phyloP scores from a whole-genome alignment of 2,888 invertebrate genomes.

The Drosophila hamatofila region DNA sequence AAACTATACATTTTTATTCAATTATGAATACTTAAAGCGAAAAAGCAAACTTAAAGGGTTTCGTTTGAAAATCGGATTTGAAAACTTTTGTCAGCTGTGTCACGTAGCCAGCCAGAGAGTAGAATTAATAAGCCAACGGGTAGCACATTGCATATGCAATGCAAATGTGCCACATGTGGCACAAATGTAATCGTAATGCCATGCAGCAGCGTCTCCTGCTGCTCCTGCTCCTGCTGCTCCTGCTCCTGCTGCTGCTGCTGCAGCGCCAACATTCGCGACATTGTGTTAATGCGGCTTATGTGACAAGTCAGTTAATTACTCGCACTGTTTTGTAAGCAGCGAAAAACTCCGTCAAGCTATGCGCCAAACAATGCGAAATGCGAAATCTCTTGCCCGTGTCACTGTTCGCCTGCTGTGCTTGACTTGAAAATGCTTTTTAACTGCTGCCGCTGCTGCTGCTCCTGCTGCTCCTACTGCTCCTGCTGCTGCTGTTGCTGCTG shows the following conservation, averaged over 20 bases:
- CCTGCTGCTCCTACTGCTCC: not conserved
- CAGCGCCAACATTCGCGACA: conserved; percentile 69
- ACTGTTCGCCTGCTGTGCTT: conserved; percentile 55
- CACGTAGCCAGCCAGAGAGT: conserved; percentile 34
- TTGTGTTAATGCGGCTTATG: conserved; percentile 81
- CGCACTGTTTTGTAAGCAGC: conserved; percentile 55
- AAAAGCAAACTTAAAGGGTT: not conserved
- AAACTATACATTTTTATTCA: conserved; percentile 50
- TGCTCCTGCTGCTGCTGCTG: not conserved
- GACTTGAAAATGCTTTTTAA: conserved; percentile 73
- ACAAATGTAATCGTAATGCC: conserved; percentile 68
- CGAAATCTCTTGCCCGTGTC: not conserved
- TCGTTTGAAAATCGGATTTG: not conserved
- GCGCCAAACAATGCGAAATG: conserved; percentile 48
- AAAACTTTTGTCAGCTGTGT: conserved; percentile 20
- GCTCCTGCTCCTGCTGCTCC: not conserved
- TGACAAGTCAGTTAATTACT: conserved; percentile 80
- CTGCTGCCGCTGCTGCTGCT: conserved; percentile 32
- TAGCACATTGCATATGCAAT: conserved; percentile 51
- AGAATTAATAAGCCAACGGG: conserved; percentile 56
- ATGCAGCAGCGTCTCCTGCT: conserved; percentile 42
- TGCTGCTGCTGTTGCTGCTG: conserved; percentile 8
- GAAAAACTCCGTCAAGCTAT: conserved; percentile 62
- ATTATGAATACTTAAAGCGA: conserved; percentile 30
- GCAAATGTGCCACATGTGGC: conserved; percentile 69